Evolutionary conservation across 35 echinoderm and acorn worm genomes (phyloP), one percentile per base, ranked within the genome.

Genomic region (Lytechinus pictus): DNA sequence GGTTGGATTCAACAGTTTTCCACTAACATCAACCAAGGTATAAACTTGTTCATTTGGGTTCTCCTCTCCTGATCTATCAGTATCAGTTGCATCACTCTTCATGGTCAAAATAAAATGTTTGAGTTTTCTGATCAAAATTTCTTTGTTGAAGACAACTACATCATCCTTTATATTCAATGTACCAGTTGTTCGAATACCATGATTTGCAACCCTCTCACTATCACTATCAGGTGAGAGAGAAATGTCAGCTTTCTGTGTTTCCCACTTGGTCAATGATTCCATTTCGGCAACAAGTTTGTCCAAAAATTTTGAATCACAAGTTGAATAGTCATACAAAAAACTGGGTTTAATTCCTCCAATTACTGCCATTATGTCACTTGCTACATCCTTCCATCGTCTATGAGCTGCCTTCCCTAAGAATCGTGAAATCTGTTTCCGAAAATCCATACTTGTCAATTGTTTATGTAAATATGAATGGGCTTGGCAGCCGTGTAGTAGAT

Each of bases 301-400:
- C 92, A 93, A 24, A 6, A 53, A 93, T 57, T 93, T 54, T 93
- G 92, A 54, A 11, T 93, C 19, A 27, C 92, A 93, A 24, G 27
- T 9, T 57, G 89, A 86, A 61, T 95, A 97, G 54, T 97, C 96
- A 29, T 91, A 97, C 8, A 95, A 61, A 86, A 96, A 96, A 95
- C 94, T 52, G 91, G 96, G 94, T 66, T 96, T 96, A 6, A 95
- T 86, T 60, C 96, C 96, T 87, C 27, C 27, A 3, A 52, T 91
- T 8, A 96, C 96, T 5, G 86, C 94, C 14, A 72, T 54, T 14
- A 96, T 96, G 53, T 95, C 87, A 95, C 54, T 52, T 14, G 92
- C 10, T n/a, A 96, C 89, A 19, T 52, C 27, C 91, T 87, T 90
- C 96, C 96, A 96, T 29, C 91, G 61, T 91, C 86, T 95, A 10